These are phyloP conservation scores for Karalla daura DNA, from an alignment of 2,797 vertebrate species.

Conservation along the genomic window DNA sequence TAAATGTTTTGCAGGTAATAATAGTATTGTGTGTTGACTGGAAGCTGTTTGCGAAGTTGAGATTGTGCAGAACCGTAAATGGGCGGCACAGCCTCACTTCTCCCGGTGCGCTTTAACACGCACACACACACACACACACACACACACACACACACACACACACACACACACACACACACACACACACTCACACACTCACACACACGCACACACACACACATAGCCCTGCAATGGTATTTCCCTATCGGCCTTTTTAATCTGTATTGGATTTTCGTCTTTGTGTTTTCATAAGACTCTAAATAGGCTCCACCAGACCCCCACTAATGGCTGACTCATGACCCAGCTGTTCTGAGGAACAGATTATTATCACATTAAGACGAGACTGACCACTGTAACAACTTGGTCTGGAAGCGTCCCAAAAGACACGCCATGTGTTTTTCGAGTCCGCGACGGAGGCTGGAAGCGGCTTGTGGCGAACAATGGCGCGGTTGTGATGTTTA, in stretches of 20 bases:
- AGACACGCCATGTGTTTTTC: conserved; percentile 25
- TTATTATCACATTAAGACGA: conserved; percentile 52
- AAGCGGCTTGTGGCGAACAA: conserved; percentile 28
- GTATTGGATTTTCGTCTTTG: conserved; percentile 32
- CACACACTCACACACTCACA: neutral
- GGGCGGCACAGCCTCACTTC: conserved; percentile 1
- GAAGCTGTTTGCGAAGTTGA: conserved; percentile 2
- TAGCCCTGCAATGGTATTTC: conserved; percentile 21
- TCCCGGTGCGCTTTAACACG: conserved; percentile 41
- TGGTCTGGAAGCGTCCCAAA: conserved; percentile 52
- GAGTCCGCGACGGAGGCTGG: neutral
- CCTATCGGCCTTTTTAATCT: conserved; percentile 41
- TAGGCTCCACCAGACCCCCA: conserved; percentile 32
- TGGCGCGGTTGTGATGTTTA: conserved; percentile 14
- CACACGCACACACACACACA: neutral
- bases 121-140: neutral
- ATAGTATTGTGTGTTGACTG: neutral
- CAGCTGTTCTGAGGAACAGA: conserved; percentile 40
- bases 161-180: neutral
- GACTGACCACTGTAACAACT: conserved; percentile 39
- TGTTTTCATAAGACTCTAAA: conserved; percentile 52
- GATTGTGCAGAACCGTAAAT: neutral
- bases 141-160: conserved; percentile 1
- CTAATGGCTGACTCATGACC: conserved; percentile 65
- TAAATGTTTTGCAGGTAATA: neutral